Conservation (phyloP, 1,140 invertebrate species). For the Heterodera schachtii region DNA sequence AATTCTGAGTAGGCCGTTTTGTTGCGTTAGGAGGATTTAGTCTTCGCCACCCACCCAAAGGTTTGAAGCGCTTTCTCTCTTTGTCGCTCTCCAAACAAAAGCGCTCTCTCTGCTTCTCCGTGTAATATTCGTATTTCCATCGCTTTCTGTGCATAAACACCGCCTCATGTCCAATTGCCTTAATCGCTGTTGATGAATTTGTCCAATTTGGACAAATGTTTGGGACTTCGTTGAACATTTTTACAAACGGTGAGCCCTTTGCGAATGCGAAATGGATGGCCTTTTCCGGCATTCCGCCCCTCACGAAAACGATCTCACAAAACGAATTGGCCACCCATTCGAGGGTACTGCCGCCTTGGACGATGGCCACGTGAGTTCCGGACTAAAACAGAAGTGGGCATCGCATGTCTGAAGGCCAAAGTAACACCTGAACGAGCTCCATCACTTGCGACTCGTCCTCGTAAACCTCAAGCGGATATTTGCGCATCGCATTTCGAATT, state of each 20-base stretch:
- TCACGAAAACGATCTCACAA: background rate
- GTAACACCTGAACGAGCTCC: background rate
- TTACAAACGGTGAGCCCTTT: background rate
- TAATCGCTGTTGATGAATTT: no score
- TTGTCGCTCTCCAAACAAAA: background rate
- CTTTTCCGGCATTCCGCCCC: constrained; percentile 14
- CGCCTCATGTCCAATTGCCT: constrained; percentile 10
- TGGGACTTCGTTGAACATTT: background rate
- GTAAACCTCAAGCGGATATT: constrained; percentile 6
- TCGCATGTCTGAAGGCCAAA: background rate
- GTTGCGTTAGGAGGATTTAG: no score
- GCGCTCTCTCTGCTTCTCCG: constrained; percentile 3
- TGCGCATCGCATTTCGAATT: constrained; percentile 2
- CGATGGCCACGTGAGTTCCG: background rate
- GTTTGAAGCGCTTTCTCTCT: background rate
- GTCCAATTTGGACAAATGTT: background rate
- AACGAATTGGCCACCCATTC: constrained; percentile 7
- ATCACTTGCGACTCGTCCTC: constrained; percentile 1
- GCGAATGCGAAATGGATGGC: constrained; percentile 8
- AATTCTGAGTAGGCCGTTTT: no score
- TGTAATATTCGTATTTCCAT: constrained; percentile 5
- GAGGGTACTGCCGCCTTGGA: background rate
- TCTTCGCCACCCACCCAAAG: background rate
- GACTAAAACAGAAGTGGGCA: background rate
- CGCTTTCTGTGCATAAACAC: constrained; percentile 18